Conservation (phyloP, 2,113 vertebrate genomes). For the Panthera uncia region DNA sequence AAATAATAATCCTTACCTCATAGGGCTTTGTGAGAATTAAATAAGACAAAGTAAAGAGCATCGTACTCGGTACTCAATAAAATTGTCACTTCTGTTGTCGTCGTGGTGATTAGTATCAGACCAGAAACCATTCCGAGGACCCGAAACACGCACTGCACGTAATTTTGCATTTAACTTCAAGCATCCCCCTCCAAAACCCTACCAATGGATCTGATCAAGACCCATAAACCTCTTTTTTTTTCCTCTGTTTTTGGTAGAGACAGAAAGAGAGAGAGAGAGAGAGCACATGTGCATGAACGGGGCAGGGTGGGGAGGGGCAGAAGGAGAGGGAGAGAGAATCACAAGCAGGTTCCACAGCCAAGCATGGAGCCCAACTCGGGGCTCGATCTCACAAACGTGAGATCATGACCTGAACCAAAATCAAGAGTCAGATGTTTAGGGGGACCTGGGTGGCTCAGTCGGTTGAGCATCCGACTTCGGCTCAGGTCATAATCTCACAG, state of each 20-base stretch:
- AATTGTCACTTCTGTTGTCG: background rate
- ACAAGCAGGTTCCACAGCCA: too few relatives aligned
- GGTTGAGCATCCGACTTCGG: accelerated
- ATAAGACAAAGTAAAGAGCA: background rate
- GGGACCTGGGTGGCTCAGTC: too few relatives aligned
- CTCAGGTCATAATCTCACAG: too few relatives aligned
- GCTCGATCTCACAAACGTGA: too few relatives aligned
- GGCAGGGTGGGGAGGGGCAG: too few relatives aligned
- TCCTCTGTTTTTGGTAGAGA: too few relatives aligned
- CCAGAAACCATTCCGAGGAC: background rate
- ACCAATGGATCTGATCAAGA: background rate
- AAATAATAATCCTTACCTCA: background rate
- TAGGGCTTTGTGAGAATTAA: background rate
- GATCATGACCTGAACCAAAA: too few relatives aligned
- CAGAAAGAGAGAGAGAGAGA: too few relatives aligned
- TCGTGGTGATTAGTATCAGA: background rate
- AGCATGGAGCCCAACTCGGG: too few relatives aligned
- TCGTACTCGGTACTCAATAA: background rate
- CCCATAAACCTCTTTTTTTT: background rate
- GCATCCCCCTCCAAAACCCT: background rate
- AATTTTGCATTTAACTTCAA: background rate
- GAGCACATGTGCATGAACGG: too few relatives aligned
- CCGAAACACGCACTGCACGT: background rate
- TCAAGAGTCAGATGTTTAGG: too few relatives aligned
- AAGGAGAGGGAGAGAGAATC: too few relatives aligned